Percentiles rank a stretch among this genome's conserved stretches.
These are phyloP conservation scores for Siniperca chuatsi DNA, from an alignment of 2,113 vertebrate genomes.

Conservation along the genomic window DNA sequence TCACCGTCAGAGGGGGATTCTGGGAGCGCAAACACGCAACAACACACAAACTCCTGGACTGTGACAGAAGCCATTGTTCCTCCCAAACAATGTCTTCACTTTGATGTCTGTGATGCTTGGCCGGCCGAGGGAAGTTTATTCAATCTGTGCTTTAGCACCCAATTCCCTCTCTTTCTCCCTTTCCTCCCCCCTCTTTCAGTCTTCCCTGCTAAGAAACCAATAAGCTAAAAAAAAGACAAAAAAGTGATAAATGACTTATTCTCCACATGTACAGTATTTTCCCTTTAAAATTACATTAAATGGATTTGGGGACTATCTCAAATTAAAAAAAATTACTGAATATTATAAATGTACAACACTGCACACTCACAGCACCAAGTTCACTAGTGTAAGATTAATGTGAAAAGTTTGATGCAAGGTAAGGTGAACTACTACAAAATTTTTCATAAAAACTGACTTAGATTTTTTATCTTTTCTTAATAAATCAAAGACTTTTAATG, in stretches of 20 bases:
- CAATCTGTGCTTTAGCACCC: constrained; percentile 60
- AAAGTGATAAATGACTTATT: neutral
- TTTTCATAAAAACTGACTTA: no score
- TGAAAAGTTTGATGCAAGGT: neutral
- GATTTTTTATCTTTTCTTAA: no score
- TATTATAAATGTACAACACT: neutral
- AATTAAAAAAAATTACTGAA: neutral
- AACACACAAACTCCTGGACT: constrained; percentile 89
- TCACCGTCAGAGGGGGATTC: constrained; percentile 84
- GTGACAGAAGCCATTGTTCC: constrained; percentile 93
- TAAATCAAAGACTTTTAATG: neutral
- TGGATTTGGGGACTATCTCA: neutral
- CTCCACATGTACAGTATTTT: neutral
- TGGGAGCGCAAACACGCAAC: constrained; percentile 83
- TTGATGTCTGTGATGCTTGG: constrained; percentile 88
- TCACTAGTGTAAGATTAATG: neutral
- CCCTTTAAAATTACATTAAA: constrained; percentile 7
- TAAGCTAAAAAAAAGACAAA: neutral
- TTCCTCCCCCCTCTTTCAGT: neutral
- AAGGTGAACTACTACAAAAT: neutral
- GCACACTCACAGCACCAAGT: neutral
- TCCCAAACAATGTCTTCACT: constrained; percentile 94
- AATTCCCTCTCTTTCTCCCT: constrained; percentile 19
- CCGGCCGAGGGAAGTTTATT: constrained; percentile 74
- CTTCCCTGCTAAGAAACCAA: constrained; percentile 17